A percentile compares a stretch with the other conserved stretches of the same genome.
Conservation (phyloP, 2,113 vertebrate species). For the Acanthochromis polyacanthus region DNA sequence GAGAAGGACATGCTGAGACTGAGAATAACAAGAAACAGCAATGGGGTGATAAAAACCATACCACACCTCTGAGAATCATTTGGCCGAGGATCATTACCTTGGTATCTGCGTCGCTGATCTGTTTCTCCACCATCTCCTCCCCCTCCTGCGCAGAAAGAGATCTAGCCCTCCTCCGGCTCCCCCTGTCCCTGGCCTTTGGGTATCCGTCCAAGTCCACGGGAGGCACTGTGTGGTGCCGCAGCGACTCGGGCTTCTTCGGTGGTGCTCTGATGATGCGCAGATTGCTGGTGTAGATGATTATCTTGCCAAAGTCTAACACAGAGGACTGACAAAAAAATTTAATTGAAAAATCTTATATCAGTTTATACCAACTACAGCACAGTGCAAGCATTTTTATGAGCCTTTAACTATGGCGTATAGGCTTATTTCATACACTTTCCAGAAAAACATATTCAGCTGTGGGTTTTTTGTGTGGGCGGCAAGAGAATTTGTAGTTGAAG, state of each 20-base stretch:
- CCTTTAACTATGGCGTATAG: not conserved
- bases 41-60: conserved; percentile 47
- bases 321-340: conserved; percentile 76
- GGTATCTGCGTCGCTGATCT: conserved; percentile 43
- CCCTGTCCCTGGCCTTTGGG: conserved; percentile 62
- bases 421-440: not conserved
- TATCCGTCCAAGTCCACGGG: conserved; percentile 78
- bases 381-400: not conserved
- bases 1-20: conserved; percentile 2
- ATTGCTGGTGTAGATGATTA: conserved; percentile 98
- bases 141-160: conserved; percentile 38
- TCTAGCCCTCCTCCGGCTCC: conserved; percentile 66
- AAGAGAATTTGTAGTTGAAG: conserved; percentile 24
- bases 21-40: conserved; percentile 17
- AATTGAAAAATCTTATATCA: not conserved
- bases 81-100: conserved; percentile 72
- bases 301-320: conserved; percentile 95
- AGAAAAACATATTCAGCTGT: not conserved
- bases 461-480: conserved; percentile 16
- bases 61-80: conserved; percentile 58
- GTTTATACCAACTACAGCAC: not conserved
- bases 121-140: conserved; percentile 60
- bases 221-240: conserved; percentile 78
- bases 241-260: conserved; percentile 84
- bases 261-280: conserved; percentile 94